phyloP scores from a whole-genome alignment of 2,113 vertebrate genomes.

The Rhipidura dahli region DNA sequence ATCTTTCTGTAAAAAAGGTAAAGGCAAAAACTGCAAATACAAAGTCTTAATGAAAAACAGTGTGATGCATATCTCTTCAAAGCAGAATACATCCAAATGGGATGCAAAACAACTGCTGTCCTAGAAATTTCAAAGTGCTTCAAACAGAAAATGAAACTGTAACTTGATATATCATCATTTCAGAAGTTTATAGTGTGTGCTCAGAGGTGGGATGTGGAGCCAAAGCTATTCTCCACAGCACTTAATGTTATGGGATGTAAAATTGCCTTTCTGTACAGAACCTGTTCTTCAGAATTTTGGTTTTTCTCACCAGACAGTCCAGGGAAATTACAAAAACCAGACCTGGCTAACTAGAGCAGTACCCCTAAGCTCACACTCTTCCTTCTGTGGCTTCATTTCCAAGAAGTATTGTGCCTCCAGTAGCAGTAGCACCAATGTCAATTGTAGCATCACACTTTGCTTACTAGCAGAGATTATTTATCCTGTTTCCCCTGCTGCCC shows the following conservation, averaged over 20 bases:
- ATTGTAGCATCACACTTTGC: neutral
- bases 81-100: neutral
- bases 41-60: neutral
- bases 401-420: neutral
- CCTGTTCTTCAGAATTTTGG: neutral
- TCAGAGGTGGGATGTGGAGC: neutral
- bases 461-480: neutral
- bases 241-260: neutral
- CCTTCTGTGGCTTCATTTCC: neutral
- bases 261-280: neutral
- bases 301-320: neutral
- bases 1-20: neutral
- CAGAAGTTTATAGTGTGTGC: neutral
- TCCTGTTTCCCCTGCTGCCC: neutral
- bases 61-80: neutral
- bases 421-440: neutral
- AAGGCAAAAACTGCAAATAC: neutral
- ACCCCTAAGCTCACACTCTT: neutral
- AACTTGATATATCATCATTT: neutral
- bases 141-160: slow-evolving; percentile 14
- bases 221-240: neutral
- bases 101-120: neutral
- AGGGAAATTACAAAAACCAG: neutral
- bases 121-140: neutral
- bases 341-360: neutral